phyloP scores from a whole-genome alignment of 2,113 vertebrate genomes.

The Cryptomyrus ogoouensis region DNA sequence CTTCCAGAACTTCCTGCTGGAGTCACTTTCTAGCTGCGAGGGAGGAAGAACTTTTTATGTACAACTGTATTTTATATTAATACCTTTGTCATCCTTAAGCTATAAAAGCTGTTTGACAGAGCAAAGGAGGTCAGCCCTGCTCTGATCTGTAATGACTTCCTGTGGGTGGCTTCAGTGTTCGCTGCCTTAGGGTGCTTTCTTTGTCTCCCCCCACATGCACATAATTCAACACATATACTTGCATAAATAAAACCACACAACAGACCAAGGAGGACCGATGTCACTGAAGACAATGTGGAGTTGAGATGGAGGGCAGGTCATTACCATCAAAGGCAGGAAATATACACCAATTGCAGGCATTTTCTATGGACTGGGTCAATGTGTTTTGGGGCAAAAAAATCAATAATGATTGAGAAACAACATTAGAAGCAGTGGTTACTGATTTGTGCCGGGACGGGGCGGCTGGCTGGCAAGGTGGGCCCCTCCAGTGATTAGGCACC shows the following conservation, averaged over 20 bases:
- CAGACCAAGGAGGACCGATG: background rate
- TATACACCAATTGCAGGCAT: too few relatives aligned
- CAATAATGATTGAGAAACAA: background rate
- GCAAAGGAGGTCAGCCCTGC: background rate
- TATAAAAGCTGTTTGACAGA: background rate
- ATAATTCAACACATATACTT: background rate
- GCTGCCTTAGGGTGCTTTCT: background rate
- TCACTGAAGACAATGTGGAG: background rate
- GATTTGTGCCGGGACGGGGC: rapidly evolving
- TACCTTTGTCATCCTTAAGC: background rate
- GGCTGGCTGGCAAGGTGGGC: background rate
- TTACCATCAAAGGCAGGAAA: background rate
- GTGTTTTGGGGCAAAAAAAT: background rate
- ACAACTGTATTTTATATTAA: background rate
- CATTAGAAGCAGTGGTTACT: background rate
- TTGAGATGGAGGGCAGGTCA: background rate
- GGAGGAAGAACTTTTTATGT: background rate
- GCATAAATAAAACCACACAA: background rate
- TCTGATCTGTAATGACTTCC: background rate
- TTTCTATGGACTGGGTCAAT: background rate
- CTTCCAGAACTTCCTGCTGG: background rate
- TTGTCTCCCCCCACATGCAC: background rate
- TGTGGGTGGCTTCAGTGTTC: background rate
- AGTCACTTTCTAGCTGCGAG: background rate
- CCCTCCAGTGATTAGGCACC: background rate